These are phyloP conservation scores for Odontomyia ornata DNA, from an alignment of 2,888 invertebrate species.

Conservation along the genomic window DNA sequence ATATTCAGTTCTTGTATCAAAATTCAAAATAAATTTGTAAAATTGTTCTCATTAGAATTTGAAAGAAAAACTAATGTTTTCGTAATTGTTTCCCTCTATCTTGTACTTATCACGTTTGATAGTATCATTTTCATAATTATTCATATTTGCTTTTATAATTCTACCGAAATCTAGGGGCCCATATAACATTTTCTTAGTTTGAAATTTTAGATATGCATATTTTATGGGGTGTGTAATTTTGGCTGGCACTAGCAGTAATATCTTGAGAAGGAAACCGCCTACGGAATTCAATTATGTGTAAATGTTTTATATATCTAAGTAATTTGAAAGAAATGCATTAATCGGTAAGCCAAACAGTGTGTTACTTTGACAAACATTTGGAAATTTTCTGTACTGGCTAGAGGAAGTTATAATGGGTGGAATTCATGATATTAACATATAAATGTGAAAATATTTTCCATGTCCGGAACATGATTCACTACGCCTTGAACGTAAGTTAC, in stretches of 20 bases:
- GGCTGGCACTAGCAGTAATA: background rate
- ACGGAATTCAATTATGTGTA: constrained; percentile 23
- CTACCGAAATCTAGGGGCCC: background rate
- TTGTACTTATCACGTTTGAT: background rate
- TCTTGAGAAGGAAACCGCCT: background rate
- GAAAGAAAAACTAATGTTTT: background rate
- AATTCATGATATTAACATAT: constrained; percentile 5
- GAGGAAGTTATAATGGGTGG: background rate
- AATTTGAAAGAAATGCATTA: constrained; percentile 3
- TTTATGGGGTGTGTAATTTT: background rate
- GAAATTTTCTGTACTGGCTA: background rate
- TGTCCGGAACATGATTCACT: background rate
- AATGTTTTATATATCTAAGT: background rate
- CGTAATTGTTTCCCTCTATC: background rate
- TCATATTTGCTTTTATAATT: background rate
- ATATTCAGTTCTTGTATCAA: too few species aligned
- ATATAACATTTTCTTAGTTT: background rate
- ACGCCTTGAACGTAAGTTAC: background rate
- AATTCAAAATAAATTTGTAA: background rate
- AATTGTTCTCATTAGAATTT: background rate
- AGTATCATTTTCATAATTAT: background rate
- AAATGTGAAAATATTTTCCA: constrained; percentile 5
- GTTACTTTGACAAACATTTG: background rate
- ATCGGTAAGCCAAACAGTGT: background rate
- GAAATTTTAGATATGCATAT: background rate